Base-by-base conservation (phyloP, 92 coral and sea anemone species). In the Bergia sp. region DNA sequence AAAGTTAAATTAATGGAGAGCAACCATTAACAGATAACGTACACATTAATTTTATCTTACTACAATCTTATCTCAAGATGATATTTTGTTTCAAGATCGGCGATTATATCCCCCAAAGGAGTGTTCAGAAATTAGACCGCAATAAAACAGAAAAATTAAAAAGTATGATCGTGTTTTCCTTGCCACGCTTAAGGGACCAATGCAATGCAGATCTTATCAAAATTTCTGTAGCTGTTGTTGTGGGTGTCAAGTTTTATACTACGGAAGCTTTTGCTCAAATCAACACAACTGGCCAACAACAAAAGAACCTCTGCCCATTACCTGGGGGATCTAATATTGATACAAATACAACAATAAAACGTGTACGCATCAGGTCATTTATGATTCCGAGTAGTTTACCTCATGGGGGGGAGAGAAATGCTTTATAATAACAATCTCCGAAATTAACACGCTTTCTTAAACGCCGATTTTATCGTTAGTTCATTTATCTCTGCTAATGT, bases 381-480 rank as follows among this genome's bases (percentile, higher is more conserved):
- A 15, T 42, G 20, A 43, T 21, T 71, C 43, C 64, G 7, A 23
- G 44, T 37, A 67, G 64, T 73, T 71, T 16, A 47, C 66, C 87
- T 45, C 87, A 84, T 50, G 79, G 23, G 57, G 29, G 87, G n/a
- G 87, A 15, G 43, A 47, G 37, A 71, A 36, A 44, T 20, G 7
- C 82, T 29, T 67, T 43, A 83, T 77, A 83, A 83, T 66, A 65
- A 42, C 41, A 82, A 65, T 13, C 67, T 84, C 42, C 79, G 45
- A 36, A 69, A 71, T 38, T 69, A 36, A 71, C 87, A 45, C 87
- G 79, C 87, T 84, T 82, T 82, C 65, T 23, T 50, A 45, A 79
- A 49, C 39, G 15, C 61, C 66, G 61, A 29, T 79, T 79, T 44
- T 11, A 53, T 76, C 53, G 53, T 79, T 37, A 7, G 29, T 29